phyloP scores from a whole-genome alignment of 2,113 vertebrate species.

The Grus americana region DNA sequence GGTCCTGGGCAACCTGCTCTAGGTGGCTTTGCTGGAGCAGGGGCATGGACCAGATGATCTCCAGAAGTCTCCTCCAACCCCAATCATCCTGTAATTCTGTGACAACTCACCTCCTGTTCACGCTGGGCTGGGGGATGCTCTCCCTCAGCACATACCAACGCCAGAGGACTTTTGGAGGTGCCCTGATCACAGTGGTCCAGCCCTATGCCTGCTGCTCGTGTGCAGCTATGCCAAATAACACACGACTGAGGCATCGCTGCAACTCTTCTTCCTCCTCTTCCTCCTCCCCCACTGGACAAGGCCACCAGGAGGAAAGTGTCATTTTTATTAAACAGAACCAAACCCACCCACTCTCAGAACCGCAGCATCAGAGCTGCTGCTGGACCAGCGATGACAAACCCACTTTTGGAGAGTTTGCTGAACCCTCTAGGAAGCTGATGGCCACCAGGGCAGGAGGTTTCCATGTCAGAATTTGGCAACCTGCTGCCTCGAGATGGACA shows the following conservation, averaged over 20 bases:
- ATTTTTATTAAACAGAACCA: neutral
- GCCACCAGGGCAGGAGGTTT: neutral
- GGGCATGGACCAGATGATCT: neutral
- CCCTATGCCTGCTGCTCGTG: neutral
- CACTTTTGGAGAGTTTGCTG: fast-evolving
- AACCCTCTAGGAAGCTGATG: neutral
- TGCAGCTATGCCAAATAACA: fast-evolving
- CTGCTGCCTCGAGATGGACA: neutral
- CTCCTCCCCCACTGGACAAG: neutral
- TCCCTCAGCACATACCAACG: neutral
- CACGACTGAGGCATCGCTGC: neutral
- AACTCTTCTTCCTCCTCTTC: neutral
- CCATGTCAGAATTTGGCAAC: fast-evolving
- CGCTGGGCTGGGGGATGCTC: neutral
- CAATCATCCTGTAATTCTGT: neutral
- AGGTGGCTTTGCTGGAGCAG: neutral
- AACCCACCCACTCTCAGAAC: neutral
- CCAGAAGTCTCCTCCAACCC: neutral
- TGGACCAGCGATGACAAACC: fast-evolving
- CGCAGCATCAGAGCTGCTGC: neutral
- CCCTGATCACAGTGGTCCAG: neutral
- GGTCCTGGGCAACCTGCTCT: neutral
- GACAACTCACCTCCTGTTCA: neutral
- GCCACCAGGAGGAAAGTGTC: neutral
- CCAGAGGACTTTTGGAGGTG: neutral